Conservation (phyloP, 2,797 vertebrate species). For the Bufotes viridis region DNA sequence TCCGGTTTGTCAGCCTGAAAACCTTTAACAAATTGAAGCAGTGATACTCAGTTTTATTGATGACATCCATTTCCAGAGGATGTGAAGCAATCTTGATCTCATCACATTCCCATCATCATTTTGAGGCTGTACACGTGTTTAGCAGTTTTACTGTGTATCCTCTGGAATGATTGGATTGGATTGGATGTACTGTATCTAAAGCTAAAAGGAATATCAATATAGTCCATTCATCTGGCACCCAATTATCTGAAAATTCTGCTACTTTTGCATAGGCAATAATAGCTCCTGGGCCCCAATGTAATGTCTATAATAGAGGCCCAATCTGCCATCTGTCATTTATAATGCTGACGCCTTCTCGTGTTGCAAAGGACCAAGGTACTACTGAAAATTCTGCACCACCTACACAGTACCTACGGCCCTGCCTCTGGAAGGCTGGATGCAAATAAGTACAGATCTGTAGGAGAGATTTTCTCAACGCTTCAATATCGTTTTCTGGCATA, state of each 20-base stretch:
- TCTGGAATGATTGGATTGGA: neutral
- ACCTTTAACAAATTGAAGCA: neutral
- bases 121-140: neutral
- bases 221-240: neutral
- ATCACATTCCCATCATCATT: slow-evolving; percentile 2
- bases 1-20: slow-evolving; percentile 8
- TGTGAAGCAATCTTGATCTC: slow-evolving; percentile 6
- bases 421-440: too few relatives aligned
- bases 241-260: neutral
- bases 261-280: neutral
- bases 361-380: too few relatives aligned
- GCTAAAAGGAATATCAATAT: too few relatives aligned
- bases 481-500: too few relatives aligned
- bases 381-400: too few relatives aligned
- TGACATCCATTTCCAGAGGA: slow-evolving; percentile 3
- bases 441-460: too few relatives aligned
- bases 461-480: too few relatives aligned
- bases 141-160: neutral
- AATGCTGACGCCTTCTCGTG: too few relatives aligned
- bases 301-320: too few relatives aligned
- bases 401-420: too few relatives aligned
- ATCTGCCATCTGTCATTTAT: too few relatives aligned
- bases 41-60: neutral
- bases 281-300: neutral
- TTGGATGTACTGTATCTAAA: neutral